Conservation (phyloP, 2,888 invertebrate species). For the Amorpha juglandis region DNA sequence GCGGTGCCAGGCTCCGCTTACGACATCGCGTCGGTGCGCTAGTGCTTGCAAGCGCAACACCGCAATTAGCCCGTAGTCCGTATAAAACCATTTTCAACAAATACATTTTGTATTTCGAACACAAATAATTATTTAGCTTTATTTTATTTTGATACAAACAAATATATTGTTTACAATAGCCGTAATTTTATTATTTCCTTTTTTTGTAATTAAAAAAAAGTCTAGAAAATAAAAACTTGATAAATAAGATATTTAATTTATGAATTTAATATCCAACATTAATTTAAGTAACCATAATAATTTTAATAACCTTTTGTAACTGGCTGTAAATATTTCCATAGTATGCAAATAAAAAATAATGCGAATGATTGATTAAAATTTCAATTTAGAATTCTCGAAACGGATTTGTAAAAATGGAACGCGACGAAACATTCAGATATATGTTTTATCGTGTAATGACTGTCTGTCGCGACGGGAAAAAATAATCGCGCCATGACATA, state of each 20-base stretch:
- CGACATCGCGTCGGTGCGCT: conserved; percentile 61
- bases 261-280: too few relatives aligned
- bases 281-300: too few relatives aligned
- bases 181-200: background rate
- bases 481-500: conserved; percentile 32
- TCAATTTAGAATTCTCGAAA: conserved; percentile 21
- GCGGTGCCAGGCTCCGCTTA: conserved; percentile 72
- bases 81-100: conserved; percentile 30
- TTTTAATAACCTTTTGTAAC: background rate
- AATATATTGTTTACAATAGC: background rate
- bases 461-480: conserved; percentile 35
- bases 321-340: conserved; percentile 4
- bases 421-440: conserved; percentile 31
- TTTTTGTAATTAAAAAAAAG: background rate
- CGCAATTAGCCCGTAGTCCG: conserved; percentile 47
- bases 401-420: conserved; percentile 21
- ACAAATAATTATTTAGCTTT: background rate
- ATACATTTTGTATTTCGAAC: conserved; percentile 24
- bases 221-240: background rate
- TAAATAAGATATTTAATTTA: too few relatives aligned
- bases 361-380: background rate
- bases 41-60: conserved; percentile 54
- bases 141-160: background rate
- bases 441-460: conserved; percentile 35
- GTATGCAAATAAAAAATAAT: background rate